Base-by-base conservation (phyloP, 2,797 vertebrate species). In the Acanthurus tractus region DNA sequence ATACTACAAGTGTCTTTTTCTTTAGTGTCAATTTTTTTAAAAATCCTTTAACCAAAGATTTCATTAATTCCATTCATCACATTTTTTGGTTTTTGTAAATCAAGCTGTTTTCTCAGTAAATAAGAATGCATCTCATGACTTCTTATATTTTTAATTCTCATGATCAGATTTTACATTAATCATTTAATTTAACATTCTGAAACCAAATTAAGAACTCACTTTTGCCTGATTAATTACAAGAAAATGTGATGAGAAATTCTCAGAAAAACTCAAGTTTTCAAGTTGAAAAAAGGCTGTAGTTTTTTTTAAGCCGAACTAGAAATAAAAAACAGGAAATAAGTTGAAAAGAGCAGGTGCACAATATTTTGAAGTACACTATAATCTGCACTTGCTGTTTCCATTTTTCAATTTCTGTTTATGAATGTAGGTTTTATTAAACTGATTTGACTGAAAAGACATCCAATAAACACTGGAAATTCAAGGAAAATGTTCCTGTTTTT, bases 331-430 rank as follows among this genome's bases (percentile, higher is more conserved):
- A 1, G 34, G 7, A 77, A 79, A 63, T 18, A 34, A 53, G 14
- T 15, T 10, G 17, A 20, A 48, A 52, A 44, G n/a, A 82, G 56
- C 80, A 87, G 76, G 76, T 89, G 70, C 29, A 78, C n/a, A 29
- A 56, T 5, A 52, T 12, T 45, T 72, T 13, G n/a, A 74, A 63
- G 36, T 55, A 63, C 55, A 75, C 23, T 5, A 34, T 1, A 22
- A 58, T 62, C 49, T 5, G 63, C 23, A 76, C 64, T 46, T 77
- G 64, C 15, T 67, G 25, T 54, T 79, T 46, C 75, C 48, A 57
- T 57, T 66, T 15, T 63, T 50, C 2, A 7, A 13, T 38, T 65
- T 6, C 0, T 34, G 45, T 8, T 22, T 15, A 56, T 63, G 2
- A n/a, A 36, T 17, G 11, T 8, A 58, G n/a, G 29, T 53, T 22